These are phyloP conservation scores for Brachypteracias leptosomus DNA, from an alignment of 2,113 vertebrate genomes.

Conservation along the genomic window DNA sequence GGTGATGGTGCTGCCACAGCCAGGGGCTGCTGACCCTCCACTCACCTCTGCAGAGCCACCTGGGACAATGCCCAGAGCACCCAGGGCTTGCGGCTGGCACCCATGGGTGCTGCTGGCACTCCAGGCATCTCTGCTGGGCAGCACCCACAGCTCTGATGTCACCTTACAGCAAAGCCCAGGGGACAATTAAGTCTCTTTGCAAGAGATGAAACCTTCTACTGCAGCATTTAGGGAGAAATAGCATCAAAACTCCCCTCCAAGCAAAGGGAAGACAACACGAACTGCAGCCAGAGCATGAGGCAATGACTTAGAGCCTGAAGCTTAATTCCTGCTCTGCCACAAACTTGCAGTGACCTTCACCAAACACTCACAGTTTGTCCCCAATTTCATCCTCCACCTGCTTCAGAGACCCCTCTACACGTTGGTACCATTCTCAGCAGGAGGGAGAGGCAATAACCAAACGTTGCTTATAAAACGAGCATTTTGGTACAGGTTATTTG, in stretches of 20 bases:
- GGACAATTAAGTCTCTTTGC: not conserved
- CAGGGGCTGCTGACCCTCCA: not conserved
- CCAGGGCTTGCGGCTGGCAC: not conserved
- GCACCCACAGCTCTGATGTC: not conserved
- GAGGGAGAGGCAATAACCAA: not conserved
- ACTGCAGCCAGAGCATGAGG: not conserved
- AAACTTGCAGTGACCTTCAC: not conserved
- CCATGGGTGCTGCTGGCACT: not conserved
- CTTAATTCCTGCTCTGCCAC: not conserved
- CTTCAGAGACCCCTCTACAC: not conserved
- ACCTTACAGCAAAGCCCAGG: not conserved
- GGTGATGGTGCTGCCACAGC: too few relatives aligned
- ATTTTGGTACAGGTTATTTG: not conserved
- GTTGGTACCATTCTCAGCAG: fast-evolving
- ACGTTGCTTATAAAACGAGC: not conserved
- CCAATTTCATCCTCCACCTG: not conserved
- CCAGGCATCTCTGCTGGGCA: not conserved
- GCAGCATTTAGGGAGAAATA: not conserved
- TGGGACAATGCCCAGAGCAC: not conserved
- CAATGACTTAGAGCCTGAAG: too few relatives aligned
- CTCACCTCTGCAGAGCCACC: not conserved
- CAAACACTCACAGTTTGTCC: not conserved
- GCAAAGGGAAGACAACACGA: not conserved
- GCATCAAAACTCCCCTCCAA: not conserved
- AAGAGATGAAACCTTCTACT: not conserved